Conservation (phyloP, 2,888 invertebrate genomes). For the Schizaphis graminum region DNA sequence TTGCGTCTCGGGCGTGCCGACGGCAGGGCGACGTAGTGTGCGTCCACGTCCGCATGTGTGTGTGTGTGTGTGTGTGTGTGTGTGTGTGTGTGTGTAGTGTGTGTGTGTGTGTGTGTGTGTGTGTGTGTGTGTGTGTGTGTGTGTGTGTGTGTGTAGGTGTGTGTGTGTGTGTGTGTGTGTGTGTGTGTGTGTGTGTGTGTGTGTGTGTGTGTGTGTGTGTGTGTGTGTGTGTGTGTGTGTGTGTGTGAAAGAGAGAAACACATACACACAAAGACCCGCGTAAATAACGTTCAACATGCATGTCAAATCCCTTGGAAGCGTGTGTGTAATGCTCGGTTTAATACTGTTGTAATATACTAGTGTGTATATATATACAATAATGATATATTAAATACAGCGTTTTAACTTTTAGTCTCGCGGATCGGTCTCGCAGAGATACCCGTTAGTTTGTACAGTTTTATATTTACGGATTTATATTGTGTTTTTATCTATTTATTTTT, state of each 20-base stretch:
- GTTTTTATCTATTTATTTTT: neutral
- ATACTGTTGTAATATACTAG: neutral
- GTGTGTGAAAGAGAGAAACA: neutral
- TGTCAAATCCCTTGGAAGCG: constrained; percentile 38
- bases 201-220: neutral
- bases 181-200: neutral
- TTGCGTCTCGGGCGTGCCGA: constrained; percentile 43
- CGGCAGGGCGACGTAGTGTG: constrained; percentile 14
- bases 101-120: neutral
- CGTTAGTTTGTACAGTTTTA: too few relatives aligned
- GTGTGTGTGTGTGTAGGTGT: neutral
- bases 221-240: neutral
- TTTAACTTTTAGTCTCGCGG: neutral
- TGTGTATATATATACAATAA: neutral
- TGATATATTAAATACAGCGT: neutral
- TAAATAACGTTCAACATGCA: constrained; percentile 57
- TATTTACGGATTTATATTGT: neutral
- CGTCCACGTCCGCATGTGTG: neutral
- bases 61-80: neutral
- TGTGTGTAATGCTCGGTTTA: neutral
- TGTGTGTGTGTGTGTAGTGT: neutral
- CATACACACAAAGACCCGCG: neutral
- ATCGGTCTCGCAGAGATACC: neutral
- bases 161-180: neutral
- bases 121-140: neutral